These are phyloP conservation scores for Sarcophaga bullata DNA, from an alignment of 1,140 invertebrate species.

Conservation along the genomic window DNA sequence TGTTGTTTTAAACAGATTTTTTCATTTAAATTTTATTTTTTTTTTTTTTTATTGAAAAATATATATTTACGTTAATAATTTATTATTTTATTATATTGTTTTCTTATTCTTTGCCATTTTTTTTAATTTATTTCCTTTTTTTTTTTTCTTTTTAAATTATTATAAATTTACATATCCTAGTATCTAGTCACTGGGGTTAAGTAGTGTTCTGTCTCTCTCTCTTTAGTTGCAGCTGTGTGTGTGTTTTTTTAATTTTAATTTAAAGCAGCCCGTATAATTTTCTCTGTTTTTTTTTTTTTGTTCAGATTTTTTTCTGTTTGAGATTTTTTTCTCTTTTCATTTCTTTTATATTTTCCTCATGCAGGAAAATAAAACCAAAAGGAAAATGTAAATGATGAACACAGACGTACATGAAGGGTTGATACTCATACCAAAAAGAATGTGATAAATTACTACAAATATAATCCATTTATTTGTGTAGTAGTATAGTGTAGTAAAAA, in stretches of 20 bases:
- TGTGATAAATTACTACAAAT: too few species aligned
- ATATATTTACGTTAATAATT: conserved; percentile 24
- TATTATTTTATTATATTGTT: background rate
- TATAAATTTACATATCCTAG: conserved; percentile 35
- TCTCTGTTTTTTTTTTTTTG: background rate
- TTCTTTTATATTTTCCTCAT: background rate
- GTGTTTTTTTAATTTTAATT: background rate
- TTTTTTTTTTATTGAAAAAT: conserved; percentile 20
- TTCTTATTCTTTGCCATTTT: conserved; percentile 2
- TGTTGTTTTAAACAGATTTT: background rate
- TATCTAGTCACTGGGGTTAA: conserved; percentile 36
- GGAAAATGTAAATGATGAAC: background rate
- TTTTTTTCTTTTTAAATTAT: background rate
- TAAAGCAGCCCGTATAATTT: conserved; percentile 37
- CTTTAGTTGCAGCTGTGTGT: conserved; percentile 40
- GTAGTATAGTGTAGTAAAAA: too few species aligned
- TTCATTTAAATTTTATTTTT: background rate
- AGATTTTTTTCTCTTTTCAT: background rate
- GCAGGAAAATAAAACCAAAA: background rate
- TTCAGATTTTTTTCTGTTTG: background rate
- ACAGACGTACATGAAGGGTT: too few species aligned
- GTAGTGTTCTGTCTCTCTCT: conserved; percentile 33
- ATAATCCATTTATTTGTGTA: too few species aligned
- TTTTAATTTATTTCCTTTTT: background rate
- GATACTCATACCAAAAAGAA: too few species aligned